Percentiles rank a stretch among this genome's conserved stretches.
Evolutionary conservation across 2,888 invertebrate species (phyloP).

Genomic region (Stratiomys singularior): DNA sequence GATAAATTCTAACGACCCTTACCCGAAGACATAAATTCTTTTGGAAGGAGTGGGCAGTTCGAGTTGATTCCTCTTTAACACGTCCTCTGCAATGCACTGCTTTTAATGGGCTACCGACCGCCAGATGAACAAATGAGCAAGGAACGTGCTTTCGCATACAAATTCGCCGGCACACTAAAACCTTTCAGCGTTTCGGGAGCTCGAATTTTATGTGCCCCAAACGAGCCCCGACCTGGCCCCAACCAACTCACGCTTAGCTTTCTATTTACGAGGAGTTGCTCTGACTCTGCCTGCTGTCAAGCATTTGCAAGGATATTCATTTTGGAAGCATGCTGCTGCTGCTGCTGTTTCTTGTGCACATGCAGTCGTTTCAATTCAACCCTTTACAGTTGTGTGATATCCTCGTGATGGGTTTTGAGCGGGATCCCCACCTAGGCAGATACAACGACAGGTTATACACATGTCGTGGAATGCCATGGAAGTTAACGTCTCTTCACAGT

Average conservation of each 20-base stretch:
- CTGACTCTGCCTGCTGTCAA: constrained; percentile 33
- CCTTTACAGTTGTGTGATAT: neutral
- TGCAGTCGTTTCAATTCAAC: neutral
- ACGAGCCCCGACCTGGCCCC: neutral
- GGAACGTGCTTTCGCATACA: constrained; percentile 50
- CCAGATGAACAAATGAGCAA: constrained; percentile 10
- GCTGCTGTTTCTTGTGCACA: constrained; percentile 34
- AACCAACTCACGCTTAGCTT: constrained; percentile 6
- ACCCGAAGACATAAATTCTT: neutral
- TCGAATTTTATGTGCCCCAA: constrained; percentile 41
- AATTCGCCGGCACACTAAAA: constrained; percentile 52
- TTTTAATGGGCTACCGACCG: constrained; percentile 36
- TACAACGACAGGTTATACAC: too few relatives aligned
- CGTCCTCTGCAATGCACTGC: constrained; percentile 44
- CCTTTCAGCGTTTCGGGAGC: constrained; percentile 35
- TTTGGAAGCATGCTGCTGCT: constrained; percentile 32
- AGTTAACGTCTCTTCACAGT: too few relatives aligned
- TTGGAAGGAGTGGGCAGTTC: constrained; percentile 6
- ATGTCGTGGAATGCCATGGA: too few relatives aligned
- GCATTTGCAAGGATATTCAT: constrained; percentile 36
- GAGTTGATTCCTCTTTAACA: neutral
- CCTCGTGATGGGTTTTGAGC: neutral
- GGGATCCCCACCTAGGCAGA: constrained; percentile 6
- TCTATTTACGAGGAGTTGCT: constrained; percentile 40
- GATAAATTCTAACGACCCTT: too few relatives aligned